Conservation (phyloP, 2,888 invertebrate genomes). For the Esperia sulphurella region DNA sequence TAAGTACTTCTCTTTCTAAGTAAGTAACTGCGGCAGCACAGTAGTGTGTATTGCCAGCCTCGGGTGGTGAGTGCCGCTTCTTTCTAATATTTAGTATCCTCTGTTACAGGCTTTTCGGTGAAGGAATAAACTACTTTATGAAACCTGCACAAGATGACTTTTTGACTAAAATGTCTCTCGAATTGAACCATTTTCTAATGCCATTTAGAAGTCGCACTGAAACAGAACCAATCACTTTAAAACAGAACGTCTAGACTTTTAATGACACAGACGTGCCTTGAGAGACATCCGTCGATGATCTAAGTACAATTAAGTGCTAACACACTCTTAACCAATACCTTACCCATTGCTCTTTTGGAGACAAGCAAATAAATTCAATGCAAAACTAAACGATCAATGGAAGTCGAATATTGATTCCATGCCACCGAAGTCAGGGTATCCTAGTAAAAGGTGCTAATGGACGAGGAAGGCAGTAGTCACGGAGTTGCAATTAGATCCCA, state of each 20-base stretch:
- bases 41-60: too few species aligned
- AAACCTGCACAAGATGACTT: too few species aligned
- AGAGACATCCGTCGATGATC: conserved; percentile 18
- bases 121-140: too few species aligned
- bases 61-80: too few species aligned
- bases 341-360: conserved; percentile 21
- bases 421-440: conserved; percentile 17
- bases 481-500: conserved; percentile 67
- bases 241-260: conserved; percentile 48
- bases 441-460: conserved; percentile 53
- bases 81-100: too few species aligned
- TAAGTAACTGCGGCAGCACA: too few species aligned
- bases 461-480: conserved; percentile 60
- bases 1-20: too few species aligned
- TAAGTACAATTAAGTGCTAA: neutral
- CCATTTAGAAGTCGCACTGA: conserved; percentile 20
- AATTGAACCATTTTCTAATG: too few species aligned
- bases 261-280: conserved; percentile 37
- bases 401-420: conserved; percentile 7
- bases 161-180: too few species aligned
- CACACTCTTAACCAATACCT: neutral
- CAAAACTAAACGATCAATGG: conserved; percentile 21
- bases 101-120: too few species aligned
- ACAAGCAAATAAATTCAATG: neutral
- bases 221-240: conserved; percentile 37